These are phyloP conservation scores for Otocyon megalotis DNA, from an alignment of 2,113 vertebrate genomes.

Conservation along the genomic window DNA sequence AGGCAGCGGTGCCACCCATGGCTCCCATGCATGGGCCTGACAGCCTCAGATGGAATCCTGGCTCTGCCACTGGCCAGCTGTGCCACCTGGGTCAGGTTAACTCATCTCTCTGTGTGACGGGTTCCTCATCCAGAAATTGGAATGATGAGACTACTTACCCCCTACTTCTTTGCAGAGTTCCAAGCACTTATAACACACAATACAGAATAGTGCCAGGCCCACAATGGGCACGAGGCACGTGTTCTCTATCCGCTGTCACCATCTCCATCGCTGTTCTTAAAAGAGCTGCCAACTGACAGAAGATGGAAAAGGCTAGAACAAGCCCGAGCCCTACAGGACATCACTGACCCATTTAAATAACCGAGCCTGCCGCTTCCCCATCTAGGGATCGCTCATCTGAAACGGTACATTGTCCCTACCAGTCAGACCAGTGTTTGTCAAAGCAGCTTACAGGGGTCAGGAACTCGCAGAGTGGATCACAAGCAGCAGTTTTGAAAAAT, in stretches of 20 bases:
- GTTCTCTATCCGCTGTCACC: too few relatives aligned
- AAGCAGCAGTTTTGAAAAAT: not conserved
- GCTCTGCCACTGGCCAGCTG: not conserved
- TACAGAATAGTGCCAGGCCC: not conserved
- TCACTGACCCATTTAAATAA: not conserved
- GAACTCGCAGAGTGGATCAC: not conserved
- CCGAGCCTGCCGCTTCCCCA: not conserved
- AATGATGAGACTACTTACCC: not conserved
- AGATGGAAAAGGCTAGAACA: not conserved
- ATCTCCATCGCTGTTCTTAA: fast-evolving
- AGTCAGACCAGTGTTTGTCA: not conserved
- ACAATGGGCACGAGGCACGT: not conserved
- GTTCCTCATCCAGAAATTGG: not conserved
- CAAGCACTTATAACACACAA: not conserved
- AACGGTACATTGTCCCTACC: not conserved
- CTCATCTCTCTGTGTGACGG: not conserved
- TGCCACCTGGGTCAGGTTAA: not conserved
- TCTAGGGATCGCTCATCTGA: fast-evolving
- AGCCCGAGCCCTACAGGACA: not conserved
- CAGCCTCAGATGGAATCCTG: not conserved
- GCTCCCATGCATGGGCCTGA: too few relatives aligned
- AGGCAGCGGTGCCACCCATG: fast-evolving
- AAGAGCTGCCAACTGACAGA: not conserved
- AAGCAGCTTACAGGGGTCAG: not conserved
- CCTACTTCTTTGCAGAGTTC: too few relatives aligned